Base-by-base conservation (phyloP, 1,140 invertebrate genomes). In the Drosophila ohnishii region DNA sequence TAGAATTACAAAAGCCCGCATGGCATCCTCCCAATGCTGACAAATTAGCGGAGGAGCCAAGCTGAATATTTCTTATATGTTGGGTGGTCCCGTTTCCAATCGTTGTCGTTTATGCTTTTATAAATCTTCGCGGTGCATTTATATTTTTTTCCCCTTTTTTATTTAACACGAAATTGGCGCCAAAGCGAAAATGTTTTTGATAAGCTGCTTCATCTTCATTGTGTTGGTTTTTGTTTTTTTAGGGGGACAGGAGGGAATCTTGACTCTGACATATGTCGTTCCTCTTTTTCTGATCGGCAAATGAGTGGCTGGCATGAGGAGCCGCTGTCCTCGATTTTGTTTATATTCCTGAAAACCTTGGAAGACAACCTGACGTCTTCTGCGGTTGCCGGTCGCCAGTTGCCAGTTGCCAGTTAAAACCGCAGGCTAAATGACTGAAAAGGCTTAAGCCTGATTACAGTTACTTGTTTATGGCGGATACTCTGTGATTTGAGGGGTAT, bases 111-210 rank as follows among this genome's bases (percentile, higher is more conserved):
- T 73, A 72, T 74, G 50, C 60, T 51, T 75, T 75, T 75, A 75
- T 75, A 78, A 66, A 79, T 63, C 55, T 59, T 75, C 25, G 19
- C 40, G 64, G 48, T 59, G 67, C 81, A 63, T 78, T 75, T 82
- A 35, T 53, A 59, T 67, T 9, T 25, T 14, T 28, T 14, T 10
- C 8, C 2, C 44, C 11, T 25, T 47, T 9, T 14, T 47, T 35
- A 55, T 69, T 61, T 47, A 76, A 78, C 75, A 51, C 57, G 57
- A 86, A 85, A 75, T 81, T 85, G 81, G 83, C 81, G 81, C 82
- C 81, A 85, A 86, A 78, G 65, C 82, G 64, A 75, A 84, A 86
- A 78, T 87, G 83, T 82, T 80, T 78, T 64, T 87, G 82, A 85
- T 85, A 85, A 87, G 72, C 80, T 70, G 62, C 80, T 70, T 58